phyloP scores from a whole-genome alignment of 2,113 vertebrate genomes.

The Paracanthobrama guichenoti region DNA sequence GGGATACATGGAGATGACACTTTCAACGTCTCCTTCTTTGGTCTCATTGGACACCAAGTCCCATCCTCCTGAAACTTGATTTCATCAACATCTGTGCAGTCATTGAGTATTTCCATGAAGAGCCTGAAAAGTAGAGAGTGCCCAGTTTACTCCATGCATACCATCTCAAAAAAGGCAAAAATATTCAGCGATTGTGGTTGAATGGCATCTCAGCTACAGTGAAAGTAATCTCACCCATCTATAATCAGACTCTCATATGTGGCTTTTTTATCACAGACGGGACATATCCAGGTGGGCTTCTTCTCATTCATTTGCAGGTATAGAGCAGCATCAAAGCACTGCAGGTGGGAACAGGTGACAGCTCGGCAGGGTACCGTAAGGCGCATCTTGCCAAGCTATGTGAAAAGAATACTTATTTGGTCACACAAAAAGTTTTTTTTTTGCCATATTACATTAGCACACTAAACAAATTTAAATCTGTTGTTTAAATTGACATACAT shows the following conservation, averaged over 20 bases:
- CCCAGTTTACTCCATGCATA: background rate
- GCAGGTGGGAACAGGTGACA: slow-evolving; percentile 94
- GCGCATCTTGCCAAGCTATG: slow-evolving; percentile 96
- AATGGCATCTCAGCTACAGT: background rate
- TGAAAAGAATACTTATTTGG: background rate
- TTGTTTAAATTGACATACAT: background rate
- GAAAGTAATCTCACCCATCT: slow-evolving; percentile 82
- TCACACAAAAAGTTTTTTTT: background rate
- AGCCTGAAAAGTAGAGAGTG: slow-evolving; percentile 75
- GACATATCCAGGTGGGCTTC: slow-evolving; percentile 98
- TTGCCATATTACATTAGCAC: background rate
- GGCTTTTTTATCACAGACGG: slow-evolving; percentile 97
- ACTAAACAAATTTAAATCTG: background rate
- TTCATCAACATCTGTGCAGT: slow-evolving; percentile 95
- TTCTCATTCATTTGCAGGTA: slow-evolving; percentile 99
- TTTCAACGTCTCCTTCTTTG: slow-evolving; percentile 90
- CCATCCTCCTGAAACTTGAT: slow-evolving; percentile 98
- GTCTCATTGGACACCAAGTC: slow-evolving; percentile 97
- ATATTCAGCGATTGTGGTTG: background rate
- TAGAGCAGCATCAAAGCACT: slow-evolving; percentile 96
- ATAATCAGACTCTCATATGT: slow-evolving; percentile 93
- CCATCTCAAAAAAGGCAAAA: background rate
- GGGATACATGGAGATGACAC: slow-evolving; percentile 80
- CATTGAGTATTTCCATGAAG: slow-evolving; percentile 96
- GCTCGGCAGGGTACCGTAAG: slow-evolving; percentile 93